phyloP scores from a whole-genome alignment of 2,113 vertebrate species.

The Crypturellus undulatus region DNA sequence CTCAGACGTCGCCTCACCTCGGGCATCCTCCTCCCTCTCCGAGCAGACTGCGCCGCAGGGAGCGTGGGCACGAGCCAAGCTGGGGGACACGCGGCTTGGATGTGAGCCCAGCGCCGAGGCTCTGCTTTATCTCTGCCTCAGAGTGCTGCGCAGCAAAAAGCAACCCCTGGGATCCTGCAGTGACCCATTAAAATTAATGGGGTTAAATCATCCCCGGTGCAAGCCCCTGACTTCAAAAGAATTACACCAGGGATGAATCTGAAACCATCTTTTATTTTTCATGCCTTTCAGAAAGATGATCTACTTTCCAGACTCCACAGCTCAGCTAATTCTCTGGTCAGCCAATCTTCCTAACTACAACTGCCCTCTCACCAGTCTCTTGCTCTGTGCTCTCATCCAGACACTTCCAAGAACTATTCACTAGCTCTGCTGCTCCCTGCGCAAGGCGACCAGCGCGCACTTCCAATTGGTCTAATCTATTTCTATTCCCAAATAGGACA shows the following conservation, averaged over 20 bases:
- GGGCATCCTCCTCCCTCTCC: background rate
- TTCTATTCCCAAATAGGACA: background rate
- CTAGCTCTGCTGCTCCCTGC: background rate
- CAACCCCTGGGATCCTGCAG: slow-evolving; percentile 24
- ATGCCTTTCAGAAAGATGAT: slow-evolving; percentile 55
- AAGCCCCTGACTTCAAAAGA: slow-evolving; percentile 57
- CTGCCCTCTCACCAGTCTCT: background rate
- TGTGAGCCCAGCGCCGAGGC: background rate
- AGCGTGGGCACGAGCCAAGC: background rate
- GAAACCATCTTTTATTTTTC: slow-evolving; percentile 43
- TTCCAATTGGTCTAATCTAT: background rate
- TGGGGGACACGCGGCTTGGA: slow-evolving; percentile 40
- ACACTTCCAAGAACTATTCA: background rate
- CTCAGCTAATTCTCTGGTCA: background rate
- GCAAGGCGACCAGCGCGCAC: fast-evolving
- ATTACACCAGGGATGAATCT: slow-evolving; percentile 50
- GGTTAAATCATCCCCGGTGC: slow-evolving; percentile 36
- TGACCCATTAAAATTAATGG: slow-evolving; percentile 61
- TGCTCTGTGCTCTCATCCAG: background rate
- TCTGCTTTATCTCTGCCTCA: slow-evolving; percentile 59
- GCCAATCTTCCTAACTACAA: slow-evolving; percentile 17
- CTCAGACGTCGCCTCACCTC: slow-evolving; percentile 31
- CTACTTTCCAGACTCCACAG: slow-evolving; percentile 47
- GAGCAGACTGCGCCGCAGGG: background rate
- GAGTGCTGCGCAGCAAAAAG: background rate